These are phyloP conservation scores for Agelastica alni DNA, from an alignment of 2,888 invertebrate species.

Conservation along the genomic window DNA sequence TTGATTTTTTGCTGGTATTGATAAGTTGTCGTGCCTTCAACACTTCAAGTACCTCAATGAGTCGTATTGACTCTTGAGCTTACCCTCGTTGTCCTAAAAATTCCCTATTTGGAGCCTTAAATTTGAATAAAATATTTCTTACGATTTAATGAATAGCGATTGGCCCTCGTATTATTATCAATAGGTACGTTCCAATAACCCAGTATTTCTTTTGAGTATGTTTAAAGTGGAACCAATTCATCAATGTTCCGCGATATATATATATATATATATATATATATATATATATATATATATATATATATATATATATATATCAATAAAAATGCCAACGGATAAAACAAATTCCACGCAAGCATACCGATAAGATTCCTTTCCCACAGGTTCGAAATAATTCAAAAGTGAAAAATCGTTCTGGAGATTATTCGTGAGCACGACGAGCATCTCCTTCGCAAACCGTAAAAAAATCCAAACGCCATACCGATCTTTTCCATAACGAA, in stretches of 20 bases:
- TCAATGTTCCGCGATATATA: not conserved
- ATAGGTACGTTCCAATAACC: not conserved
- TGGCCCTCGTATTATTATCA: no score
- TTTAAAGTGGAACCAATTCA: not conserved
- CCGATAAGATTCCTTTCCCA: conserved; percentile 22
- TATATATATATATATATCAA: conserved; percentile 12
- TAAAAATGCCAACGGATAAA: conserved; percentile 16
- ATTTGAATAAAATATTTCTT: no score
- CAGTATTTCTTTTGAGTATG: not conserved
- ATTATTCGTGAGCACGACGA: conserved; percentile 20
- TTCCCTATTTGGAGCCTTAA: no score
- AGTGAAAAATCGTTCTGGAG: conserved; percentile 26
- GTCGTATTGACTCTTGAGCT: no score
- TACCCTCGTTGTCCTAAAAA: no score
- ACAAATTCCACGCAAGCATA: conserved; percentile 16
- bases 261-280: no score
- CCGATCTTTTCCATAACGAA: conserved; percentile 27
- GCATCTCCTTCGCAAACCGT: conserved; percentile 11
- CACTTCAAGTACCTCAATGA: no score
- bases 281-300: not conserved
- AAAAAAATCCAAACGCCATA: conserved; percentile 26
- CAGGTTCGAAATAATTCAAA: conserved; percentile 24
- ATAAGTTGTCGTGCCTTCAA: no score
- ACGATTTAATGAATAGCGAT: no score
- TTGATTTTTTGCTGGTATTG: no score